These are phyloP conservation scores for Papilio machaon DNA, from an alignment of 1,140 invertebrate species.

Conservation along the genomic window DNA sequence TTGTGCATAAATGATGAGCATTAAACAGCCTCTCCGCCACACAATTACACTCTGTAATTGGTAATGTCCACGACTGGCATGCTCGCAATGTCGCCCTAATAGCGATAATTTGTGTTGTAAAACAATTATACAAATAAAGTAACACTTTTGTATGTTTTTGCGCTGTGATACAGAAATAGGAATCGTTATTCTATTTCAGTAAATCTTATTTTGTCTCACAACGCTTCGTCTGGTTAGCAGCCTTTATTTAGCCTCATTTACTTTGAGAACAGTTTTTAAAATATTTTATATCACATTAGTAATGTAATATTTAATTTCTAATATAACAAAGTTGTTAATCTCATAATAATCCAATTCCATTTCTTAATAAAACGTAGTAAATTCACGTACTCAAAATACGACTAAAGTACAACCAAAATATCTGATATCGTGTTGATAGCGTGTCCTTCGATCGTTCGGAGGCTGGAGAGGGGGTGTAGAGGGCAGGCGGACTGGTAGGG, in stretches of 20 bases:
- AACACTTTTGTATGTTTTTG: not conserved
- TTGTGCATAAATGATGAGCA: constrained; percentile 9
- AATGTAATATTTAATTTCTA: no score
- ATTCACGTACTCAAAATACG: constrained; percentile 43
- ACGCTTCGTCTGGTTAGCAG: not conserved
- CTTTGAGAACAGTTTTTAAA: no score
- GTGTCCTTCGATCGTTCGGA: constrained; percentile 36
- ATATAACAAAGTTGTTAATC: not conserved
- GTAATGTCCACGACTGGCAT: constrained; percentile 4
- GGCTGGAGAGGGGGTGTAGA: constrained; percentile 34
- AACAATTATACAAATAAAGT: constrained; percentile 12
- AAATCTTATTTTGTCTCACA: not conserved
- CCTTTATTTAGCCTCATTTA: not conserved
- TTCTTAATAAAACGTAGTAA: not conserved
- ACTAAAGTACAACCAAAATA: constrained; percentile 26
- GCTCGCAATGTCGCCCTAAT: constrained; percentile 3
- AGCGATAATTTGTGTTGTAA: constrained; percentile 6
- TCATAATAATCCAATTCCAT: not conserved
- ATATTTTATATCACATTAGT: no score
- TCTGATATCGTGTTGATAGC: constrained; percentile 40
- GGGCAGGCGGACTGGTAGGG: constrained; percentile 56
- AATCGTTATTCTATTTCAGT: constrained; percentile 14
- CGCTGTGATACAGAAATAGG: not conserved
- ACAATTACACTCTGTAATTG: constrained; percentile 24
- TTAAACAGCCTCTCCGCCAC: constrained; percentile 3